phyloP scores from a whole-genome alignment of 2,888 invertebrate species.

The Drosophila recens region DNA sequence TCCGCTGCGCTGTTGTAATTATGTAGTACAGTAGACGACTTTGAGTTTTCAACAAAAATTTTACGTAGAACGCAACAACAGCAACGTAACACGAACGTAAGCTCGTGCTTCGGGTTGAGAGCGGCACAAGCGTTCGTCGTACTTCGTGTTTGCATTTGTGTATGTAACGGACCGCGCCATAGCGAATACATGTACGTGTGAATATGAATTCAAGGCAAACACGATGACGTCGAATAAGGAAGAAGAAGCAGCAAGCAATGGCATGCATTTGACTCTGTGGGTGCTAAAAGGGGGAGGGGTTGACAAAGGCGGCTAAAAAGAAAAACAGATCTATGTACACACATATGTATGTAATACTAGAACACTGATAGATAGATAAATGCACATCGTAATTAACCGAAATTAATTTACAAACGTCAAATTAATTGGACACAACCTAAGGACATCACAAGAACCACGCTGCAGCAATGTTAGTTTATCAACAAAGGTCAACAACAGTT shows the following conservation, averaged over 20 bases:
- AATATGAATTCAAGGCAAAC: constrained; percentile 70
- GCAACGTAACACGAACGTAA: constrained; percentile 43
- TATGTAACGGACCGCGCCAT: constrained; percentile 54
- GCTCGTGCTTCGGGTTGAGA: constrained; percentile 22
- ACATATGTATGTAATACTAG: neutral
- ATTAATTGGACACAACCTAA: neutral
- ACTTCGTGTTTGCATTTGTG: constrained; percentile 48
- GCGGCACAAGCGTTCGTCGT: constrained; percentile 26
- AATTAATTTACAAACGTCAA: neutral
- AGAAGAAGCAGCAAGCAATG: constrained; percentile 46
- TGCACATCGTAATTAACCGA: neutral
- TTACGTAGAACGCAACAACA: constrained; percentile 64
- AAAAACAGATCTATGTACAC: neutral
- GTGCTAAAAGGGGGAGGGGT: constrained; percentile 7
- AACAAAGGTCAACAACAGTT: constrained; percentile 53
- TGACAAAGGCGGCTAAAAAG: constrained; percentile 1
- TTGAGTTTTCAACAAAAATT: constrained; percentile 78
- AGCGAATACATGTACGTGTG: constrained; percentile 26
- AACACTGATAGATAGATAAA: constrained; percentile 19
- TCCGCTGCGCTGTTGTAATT: constrained; percentile 67
- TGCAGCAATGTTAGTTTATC: constrained; percentile 37
- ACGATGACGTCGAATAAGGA: constrained; percentile 63
- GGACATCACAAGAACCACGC: constrained; percentile 1
- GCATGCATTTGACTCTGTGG: constrained; percentile 48
- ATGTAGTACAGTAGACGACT: constrained; percentile 80